Evolutionary conservation across 2,113 vertebrate species (phyloP), one percentile per base, ranked within the genome.

Genomic region (Eolophus roseicapilla): DNA sequence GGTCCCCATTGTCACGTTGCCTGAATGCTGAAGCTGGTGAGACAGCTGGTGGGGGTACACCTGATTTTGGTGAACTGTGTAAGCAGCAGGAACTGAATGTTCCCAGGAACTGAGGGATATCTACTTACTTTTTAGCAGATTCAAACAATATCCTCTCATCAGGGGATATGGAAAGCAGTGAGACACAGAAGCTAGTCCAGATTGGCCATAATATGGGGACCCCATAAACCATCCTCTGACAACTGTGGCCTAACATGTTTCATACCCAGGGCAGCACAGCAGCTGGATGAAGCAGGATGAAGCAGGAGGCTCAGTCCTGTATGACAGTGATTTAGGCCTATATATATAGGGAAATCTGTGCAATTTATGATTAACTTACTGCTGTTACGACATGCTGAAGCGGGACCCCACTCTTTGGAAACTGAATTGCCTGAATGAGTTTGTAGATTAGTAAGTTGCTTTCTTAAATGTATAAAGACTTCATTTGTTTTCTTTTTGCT

Each of bases 161-260:
- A 68, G 57, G 19, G 39, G n/a, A 53, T 3, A 2, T 4, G 8
- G 43, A 59, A 92, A 70, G 2, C 28, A 49, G 3, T 28, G 52
- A 71, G 55, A 31, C 8, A 4, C 0, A 0, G 1, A 4, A 16
- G 1, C 10, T 57, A 27, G 4, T 19, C 20, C 49, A 52, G 44
- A 16, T 3, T 33, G 41, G 4, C 8, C 60, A n/a, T 19, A 44
- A 14, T 35, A 11, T 41, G 33, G 15, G 11, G 33, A 64, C 3
- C 9, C 11, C 7, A 23, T 47, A 70, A 93, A 81, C 7, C 39
- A 62, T 4, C 31, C 31, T 62, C 46, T 65, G 81, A 47, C 15
- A 55, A 20, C 19, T 13, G 33, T 57, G 27, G 4, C 13, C 9
- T 24, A 44, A 77, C 23, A 0, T 35, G 20, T 33, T 69, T 57